These are phyloP conservation scores for Campopleginae sp. DNA, from an alignment of 2,888 invertebrate species.

Conservation along the genomic window DNA sequence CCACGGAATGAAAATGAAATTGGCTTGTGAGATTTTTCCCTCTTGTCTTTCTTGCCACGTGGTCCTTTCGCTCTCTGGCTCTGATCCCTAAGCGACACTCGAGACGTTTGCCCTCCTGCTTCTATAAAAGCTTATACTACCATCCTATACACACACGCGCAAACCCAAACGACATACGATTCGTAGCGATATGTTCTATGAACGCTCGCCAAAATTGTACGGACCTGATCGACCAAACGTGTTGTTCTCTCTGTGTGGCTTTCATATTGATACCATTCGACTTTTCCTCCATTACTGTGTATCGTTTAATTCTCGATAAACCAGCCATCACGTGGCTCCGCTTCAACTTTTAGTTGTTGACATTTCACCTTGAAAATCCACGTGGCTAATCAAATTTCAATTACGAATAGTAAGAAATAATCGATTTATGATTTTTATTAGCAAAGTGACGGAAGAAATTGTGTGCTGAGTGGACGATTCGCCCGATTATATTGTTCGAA, in stretches of 20 bases:
- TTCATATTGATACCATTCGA: slow-evolving; percentile 56
- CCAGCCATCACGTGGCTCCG: neutral
- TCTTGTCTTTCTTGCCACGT: slow-evolving; percentile 64
- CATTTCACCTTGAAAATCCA: neutral
- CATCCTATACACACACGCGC: slow-evolving; percentile 31
- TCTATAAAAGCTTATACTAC: slow-evolving; percentile 3
- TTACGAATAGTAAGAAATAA: neutral
- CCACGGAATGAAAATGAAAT: slow-evolving; percentile 68
- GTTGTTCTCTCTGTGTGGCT: slow-evolving; percentile 52
- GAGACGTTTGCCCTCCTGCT: slow-evolving; percentile 39
- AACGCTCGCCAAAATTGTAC: slow-evolving; percentile 66
- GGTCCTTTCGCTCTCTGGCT: slow-evolving; percentile 57
- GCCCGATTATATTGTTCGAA: no score
- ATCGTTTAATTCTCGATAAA: neutral
- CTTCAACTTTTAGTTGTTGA: neutral
- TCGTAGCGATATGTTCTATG: slow-evolving; percentile 62
- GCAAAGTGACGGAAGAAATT: neutral
- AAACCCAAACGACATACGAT: slow-evolving; percentile 20
- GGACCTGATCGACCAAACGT: slow-evolving; percentile 54
- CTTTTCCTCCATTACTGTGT: neutral
- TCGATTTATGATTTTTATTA: neutral
- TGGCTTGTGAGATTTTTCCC: slow-evolving; percentile 56
- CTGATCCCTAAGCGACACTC: slow-evolving; percentile 35
- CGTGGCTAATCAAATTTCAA: neutral
- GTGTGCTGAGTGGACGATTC: no score